Conservation (phyloP, 2,797 vertebrate genomes). For the Rhabdophis nuchalis region DNA sequence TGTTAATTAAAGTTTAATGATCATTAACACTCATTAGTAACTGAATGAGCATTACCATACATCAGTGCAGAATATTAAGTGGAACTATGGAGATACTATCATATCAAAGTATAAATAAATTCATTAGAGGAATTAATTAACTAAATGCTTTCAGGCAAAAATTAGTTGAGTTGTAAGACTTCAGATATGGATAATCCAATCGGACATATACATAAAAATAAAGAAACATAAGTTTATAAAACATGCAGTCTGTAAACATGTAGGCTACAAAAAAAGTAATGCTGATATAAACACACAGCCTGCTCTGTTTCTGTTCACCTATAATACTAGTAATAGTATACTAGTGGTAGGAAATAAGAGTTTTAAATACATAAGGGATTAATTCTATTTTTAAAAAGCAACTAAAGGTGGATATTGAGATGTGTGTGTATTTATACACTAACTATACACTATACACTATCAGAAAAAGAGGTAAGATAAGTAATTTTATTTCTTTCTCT, state of each 20-base stretch:
- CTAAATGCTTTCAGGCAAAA: conserved; percentile 7
- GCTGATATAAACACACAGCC: too few species aligned
- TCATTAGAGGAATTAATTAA: conserved; percentile 19
- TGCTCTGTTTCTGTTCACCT: background rate
- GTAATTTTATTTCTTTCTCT: background rate
- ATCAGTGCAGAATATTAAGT: conserved; percentile 9
- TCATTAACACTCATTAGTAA: conserved; percentile 1
- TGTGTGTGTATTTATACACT: too few species aligned
- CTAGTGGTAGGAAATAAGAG: background rate
- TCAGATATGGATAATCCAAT: background rate
- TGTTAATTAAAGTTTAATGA: conserved; percentile 3
- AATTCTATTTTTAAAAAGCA: background rate
- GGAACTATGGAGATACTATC: background rate
- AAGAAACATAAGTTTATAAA: background rate
- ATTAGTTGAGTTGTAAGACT: background rate
- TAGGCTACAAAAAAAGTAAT: too few species aligned
- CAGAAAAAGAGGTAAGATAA: background rate
- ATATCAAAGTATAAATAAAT: background rate
- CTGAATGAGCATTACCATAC: background rate
- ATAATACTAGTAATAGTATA: background rate
- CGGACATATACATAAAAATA: background rate
- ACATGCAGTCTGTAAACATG: too few species aligned
- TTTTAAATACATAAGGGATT: background rate
- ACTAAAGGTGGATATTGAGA: background rate
- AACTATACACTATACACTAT: too few species aligned